Conservation (phyloP, 2,888 invertebrate species). For the Drosophila emarginata region DNA sequence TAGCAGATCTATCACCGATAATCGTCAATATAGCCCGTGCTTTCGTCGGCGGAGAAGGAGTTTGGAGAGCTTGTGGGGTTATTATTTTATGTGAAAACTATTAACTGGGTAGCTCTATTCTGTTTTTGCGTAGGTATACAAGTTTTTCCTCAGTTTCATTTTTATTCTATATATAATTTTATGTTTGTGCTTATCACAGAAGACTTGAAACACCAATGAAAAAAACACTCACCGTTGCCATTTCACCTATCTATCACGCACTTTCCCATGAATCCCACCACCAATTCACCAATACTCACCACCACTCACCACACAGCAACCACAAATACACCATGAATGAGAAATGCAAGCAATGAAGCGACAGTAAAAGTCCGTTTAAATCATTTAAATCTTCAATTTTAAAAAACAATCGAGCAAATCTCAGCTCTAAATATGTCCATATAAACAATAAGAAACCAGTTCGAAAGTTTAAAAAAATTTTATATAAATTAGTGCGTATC, state of each 20-base stretch:
- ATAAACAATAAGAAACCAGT: too few species aligned
- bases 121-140: slow-evolving; percentile 71
- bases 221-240: slow-evolving; percentile 71
- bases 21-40: slow-evolving; percentile 82
- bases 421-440: too few species aligned
- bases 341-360: neutral
- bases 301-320: slow-evolving; percentile 4
- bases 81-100: slow-evolving; percentile 15
- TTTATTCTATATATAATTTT: slow-evolving; percentile 25
- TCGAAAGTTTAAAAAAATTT: too few species aligned
- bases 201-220: slow-evolving; percentile 78
- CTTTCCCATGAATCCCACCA: slow-evolving; percentile 53
- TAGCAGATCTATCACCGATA: slow-evolving; percentile 42
- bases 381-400: too few species aligned
- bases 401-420: too few species aligned
- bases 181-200: slow-evolving; percentile 80
- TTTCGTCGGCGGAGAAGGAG: slow-evolving; percentile 82
- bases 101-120: slow-evolving; percentile 36
- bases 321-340: slow-evolving; percentile 32
- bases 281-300: slow-evolving; percentile 1
- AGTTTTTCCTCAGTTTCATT: slow-evolving; percentile 73
- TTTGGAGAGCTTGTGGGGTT: slow-evolving; percentile 75
- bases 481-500: too few species aligned
- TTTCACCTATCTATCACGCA: slow-evolving; percentile 64
- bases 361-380: neutral